These are phyloP conservation scores for Meteorus cinctellus DNA, from an alignment of 2,888 invertebrate species.

Conservation along the genomic window DNA sequence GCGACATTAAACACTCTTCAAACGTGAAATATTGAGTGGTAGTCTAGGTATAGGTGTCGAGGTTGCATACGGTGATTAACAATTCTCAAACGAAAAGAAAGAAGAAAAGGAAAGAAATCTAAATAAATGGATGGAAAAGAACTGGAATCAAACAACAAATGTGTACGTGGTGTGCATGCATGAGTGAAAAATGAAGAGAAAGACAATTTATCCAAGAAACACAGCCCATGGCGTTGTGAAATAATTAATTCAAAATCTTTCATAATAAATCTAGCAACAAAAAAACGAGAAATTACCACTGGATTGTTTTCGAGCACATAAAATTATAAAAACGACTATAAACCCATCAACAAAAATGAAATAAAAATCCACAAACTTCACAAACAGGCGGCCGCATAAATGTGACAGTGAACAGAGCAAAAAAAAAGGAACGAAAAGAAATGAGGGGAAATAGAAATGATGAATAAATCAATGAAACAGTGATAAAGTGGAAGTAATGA, in stretches of 20 bases:
- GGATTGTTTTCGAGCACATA: too few species aligned
- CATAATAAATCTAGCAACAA: background rate
- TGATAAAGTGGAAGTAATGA: slow-evolving; percentile 44
- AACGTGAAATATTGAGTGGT: background rate
- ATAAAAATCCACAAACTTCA: background rate
- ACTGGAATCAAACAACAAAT: background rate
- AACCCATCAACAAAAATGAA: background rate
- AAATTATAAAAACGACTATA: background rate
- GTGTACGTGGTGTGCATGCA: background rate
- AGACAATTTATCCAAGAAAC: background rate
- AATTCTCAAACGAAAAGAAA: slow-evolving; percentile 5
- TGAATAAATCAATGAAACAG: background rate
- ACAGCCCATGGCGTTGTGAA: background rate
- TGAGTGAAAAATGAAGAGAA: background rate
- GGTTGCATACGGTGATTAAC: slow-evolving; percentile 3
- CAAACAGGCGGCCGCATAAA: background rate
- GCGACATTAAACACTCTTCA: background rate
- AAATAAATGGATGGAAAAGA: background rate
- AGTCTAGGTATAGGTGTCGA: slow-evolving; percentile 1
- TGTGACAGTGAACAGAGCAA: background rate
- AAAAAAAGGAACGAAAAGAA: background rate
- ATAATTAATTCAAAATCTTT: background rate
- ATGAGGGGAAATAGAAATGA: background rate
- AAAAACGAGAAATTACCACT: background rate
- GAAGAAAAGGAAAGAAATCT: background rate